Evolutionary conservation across 2,888 invertebrate genomes (phyloP).

Genomic region (Cacoxenus indagator): DNA sequence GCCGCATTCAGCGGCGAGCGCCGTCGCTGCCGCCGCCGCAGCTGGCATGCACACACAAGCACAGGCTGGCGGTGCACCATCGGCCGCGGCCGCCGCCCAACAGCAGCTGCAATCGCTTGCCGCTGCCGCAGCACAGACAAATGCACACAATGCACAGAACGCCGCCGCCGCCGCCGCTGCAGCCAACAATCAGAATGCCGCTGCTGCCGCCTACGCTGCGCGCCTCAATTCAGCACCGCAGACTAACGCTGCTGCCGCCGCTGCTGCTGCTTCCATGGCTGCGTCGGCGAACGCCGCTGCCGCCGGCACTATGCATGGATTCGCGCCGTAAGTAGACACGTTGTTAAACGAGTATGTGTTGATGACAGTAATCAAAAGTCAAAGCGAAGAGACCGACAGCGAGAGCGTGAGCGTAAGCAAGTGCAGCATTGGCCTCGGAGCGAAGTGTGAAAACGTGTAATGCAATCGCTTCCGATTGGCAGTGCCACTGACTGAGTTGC

Average conservation of each 20-base stretch:
- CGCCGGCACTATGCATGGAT: slow-evolving; percentile 80
- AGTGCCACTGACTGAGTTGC: too few species aligned
- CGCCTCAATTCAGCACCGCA: slow-evolving; percentile 57
- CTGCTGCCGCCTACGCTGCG: slow-evolving; percentile 65
- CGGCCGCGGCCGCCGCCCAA: slow-evolving; percentile 73
- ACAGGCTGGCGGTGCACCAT: slow-evolving; percentile 46
- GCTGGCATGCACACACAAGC: slow-evolving; percentile 36
- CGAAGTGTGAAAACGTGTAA: not conserved
- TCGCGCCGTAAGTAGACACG: slow-evolving; percentile 86
- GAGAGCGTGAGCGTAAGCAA: not conserved
- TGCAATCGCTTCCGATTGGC: not conserved
- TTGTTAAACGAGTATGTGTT: too few species aligned
- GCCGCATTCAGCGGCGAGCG: slow-evolving; percentile 53
- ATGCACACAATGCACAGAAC: slow-evolving; percentile 71
- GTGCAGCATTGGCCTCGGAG: not conserved
- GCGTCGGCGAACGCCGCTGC: slow-evolving; percentile 78
- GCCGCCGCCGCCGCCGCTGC: slow-evolving; percentile 54
- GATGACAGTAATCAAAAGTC: not conserved
- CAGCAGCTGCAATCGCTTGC: slow-evolving; percentile 61
- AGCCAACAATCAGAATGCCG: slow-evolving; percentile 49
- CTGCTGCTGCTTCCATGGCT: slow-evolving; percentile 75
- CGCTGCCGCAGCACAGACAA: slow-evolving; percentile 71
- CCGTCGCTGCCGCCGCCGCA: slow-evolving; percentile 45
- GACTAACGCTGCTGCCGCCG: slow-evolving; percentile 74
- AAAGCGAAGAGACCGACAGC: not conserved